Evolutionary conservation across 2,888 invertebrate species (phyloP), one percentile per base, ranked within the genome.

Genomic region (Odontocerum albicorne): DNA sequence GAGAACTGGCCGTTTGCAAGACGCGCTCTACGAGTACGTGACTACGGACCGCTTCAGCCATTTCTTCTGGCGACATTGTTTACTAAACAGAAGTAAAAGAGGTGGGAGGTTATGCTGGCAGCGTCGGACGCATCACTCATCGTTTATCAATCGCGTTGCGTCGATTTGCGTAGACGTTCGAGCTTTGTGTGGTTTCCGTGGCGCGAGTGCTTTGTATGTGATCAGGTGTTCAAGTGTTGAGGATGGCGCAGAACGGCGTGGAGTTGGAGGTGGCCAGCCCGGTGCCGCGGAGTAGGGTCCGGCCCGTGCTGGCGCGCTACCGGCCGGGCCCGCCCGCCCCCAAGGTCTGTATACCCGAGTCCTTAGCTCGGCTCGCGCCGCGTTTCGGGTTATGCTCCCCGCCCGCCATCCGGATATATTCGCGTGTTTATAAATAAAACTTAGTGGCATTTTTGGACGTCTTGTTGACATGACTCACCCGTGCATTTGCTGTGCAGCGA

Each of bases 201-300:
- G 4, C 27, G 27, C 27, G 13, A 19, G 50, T 13, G 42, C 20
- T 19, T n/a, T n/a, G n/a, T n/a, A n/a, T n/a, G n/a, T n/a, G 36
- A 38, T 36, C 21, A 13, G 21, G 19, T 19, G 43, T 16, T 16
- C 16, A 12, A n/a, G n/a, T n/a, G 7, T 16, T 20, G 15, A 20
- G 2, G 13, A 55, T 55, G 59, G 31, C 52, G 7, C 43, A 46
- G 39, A 51, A 39, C 45, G 51, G 55, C 35, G 45, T 40, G 49
- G 55, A 57, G 33, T 32, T 38, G 15, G 60, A 57, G 22, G 27
- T 39, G 8, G 33, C 60, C 57, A 67, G 68, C 67, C 45, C 62
- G 59, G 68, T 68, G 67, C 66, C 67, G 66, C 66, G 69, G 63
- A 70, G 42, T 68, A 70, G 71, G 69, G 69, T 55, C 22, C 46